Conservation (phyloP, 2,888 invertebrate genomes). For the Teleogryllus oceanicus region DNA sequence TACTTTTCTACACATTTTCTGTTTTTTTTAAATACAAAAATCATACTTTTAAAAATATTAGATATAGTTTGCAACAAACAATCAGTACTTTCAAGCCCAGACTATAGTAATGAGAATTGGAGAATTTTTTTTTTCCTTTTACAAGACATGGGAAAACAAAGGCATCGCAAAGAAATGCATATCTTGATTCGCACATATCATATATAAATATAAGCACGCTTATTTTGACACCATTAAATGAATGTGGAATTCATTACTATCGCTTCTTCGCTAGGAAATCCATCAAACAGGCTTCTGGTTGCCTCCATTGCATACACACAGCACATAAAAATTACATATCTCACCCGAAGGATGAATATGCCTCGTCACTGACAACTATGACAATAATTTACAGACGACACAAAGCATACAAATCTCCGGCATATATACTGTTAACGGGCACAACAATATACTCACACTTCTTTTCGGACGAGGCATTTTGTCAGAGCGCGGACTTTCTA, state of each 20-base stretch:
- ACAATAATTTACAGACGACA: not conserved
- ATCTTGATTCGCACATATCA: not conserved
- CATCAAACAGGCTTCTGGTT: constrained; percentile 18
- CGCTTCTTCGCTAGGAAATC: not conserved
- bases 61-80: too few relatives aligned
- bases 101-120: too few relatives aligned
- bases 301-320: constrained; percentile 27
- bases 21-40: too few relatives aligned
- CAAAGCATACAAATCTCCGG: not conserved
- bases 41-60: constrained; percentile 19
- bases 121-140: not conserved
- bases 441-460: constrained; percentile 46
- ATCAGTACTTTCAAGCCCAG: not conserved
- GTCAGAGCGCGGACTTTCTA: constrained; percentile 36
- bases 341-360: constrained; percentile 36
- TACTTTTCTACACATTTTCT: not conserved
- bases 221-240: not conserved
- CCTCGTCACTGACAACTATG: not conserved
- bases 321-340: constrained; percentile 47
- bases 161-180: not conserved
- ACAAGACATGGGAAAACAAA: constrained; percentile 20
- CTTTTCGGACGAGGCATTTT: constrained; percentile 49
- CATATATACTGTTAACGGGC: not conserved
- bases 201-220: not conserved
- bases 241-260: not conserved